phyloP scores from a whole-genome alignment of 2,888 invertebrate genomes.

The Eretmocerus hayati region DNA sequence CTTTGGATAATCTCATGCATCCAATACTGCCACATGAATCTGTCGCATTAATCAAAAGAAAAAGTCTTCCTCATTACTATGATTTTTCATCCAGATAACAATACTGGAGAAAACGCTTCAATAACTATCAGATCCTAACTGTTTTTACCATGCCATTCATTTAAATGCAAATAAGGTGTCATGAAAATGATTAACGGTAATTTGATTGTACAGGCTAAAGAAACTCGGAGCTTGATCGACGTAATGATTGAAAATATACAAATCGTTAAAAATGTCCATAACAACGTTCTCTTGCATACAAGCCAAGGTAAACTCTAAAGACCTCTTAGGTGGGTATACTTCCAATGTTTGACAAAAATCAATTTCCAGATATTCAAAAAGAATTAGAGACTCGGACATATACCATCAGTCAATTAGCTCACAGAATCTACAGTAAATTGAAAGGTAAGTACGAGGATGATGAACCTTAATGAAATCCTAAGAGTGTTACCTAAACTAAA shows the following conservation, averaged over 20 bases:
- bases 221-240: conserved; percentile 41
- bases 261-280: conserved; percentile 48
- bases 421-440: conserved; percentile 52
- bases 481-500: too few relatives aligned
- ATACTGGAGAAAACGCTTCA: too few relatives aligned
- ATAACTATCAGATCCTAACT: too few relatives aligned
- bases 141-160: too few relatives aligned
- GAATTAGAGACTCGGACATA: conserved; percentile 56
- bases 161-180: not conserved
- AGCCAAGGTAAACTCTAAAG: conserved; percentile 36
- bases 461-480: too few relatives aligned
- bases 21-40: too few relatives aligned
- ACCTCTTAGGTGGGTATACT: not conserved
- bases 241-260: conserved; percentile 38
- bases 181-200: conserved; percentile 1
- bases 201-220: conserved; percentile 35
- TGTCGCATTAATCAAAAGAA: too few relatives aligned
- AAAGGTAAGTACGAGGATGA: conserved; percentile 48
- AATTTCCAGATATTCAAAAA: conserved; percentile 54
- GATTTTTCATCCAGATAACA: too few relatives aligned
- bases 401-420: conserved; percentile 50
- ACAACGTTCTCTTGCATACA: conserved; percentile 42
- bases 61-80: too few relatives aligned
- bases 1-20: too few relatives aligned
- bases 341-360: conserved; percentile 1